phyloP scores from a whole-genome alignment of 2,888 invertebrate genomes.

The Leptopilina myrica region DNA sequence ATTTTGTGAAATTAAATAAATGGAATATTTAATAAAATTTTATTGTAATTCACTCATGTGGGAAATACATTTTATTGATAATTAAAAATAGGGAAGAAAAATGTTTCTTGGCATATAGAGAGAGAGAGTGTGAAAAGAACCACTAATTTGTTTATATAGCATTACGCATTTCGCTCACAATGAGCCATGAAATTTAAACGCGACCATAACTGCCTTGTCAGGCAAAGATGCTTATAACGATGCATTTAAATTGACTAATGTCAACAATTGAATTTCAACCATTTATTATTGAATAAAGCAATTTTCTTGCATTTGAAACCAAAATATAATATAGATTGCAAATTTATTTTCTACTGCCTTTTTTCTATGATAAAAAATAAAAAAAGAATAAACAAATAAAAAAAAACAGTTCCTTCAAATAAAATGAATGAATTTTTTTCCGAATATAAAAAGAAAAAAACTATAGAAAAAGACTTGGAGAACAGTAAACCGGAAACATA shows the following conservation, averaged over 20 bases:
- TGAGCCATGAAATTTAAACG: slow-evolving; percentile 35
- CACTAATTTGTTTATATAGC: slow-evolving; percentile 22
- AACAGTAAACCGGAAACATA: no score
- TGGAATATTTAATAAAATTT: no score
- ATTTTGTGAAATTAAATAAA: no score
- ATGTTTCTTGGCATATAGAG: not conserved
- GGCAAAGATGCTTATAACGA: slow-evolving; percentile 21
- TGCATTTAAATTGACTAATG: slow-evolving; percentile 37
- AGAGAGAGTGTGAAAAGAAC: not conserved
- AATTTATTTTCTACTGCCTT: no score
- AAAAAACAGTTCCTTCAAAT: no score
- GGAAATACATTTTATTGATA: not conserved
- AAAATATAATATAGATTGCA: not conserved
- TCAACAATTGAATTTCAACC: slow-evolving; percentile 15
- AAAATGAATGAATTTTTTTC: no score
- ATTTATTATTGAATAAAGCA: not conserved
- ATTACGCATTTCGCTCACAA: slow-evolving; percentile 25
- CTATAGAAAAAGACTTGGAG: no score
- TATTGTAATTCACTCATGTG: not conserved
- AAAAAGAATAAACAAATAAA: no score
- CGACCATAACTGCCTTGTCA: slow-evolving; percentile 29
- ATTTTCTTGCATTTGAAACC: not conserved
- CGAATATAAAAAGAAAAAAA: no score
- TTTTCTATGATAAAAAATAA: no score
- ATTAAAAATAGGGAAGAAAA: no score